Conservation (phyloP, 2,888 invertebrate genomes). For the Drosophila anomalata region DNA sequence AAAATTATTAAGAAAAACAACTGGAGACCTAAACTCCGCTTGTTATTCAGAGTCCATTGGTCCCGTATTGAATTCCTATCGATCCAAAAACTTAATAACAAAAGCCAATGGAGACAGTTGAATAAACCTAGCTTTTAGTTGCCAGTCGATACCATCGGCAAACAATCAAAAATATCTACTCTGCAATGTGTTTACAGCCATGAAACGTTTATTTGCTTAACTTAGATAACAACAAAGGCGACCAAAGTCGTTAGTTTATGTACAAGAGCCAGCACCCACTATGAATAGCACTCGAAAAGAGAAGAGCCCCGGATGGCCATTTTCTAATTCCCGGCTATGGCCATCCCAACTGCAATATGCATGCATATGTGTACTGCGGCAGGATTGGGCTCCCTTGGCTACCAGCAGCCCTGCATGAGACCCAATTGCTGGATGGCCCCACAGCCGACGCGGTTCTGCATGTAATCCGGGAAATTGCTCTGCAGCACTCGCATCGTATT, state of each 20-base stretch:
- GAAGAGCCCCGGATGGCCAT: not conserved
- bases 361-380: conserved; percentile 5
- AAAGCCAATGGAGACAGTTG: conserved; percentile 18
- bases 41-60: conserved; percentile 11
- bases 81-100: conserved; percentile 8
- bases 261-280: conserved; percentile 48
- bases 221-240: conserved; percentile 58
- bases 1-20: not conserved
- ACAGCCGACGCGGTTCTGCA: conserved; percentile 87
- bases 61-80: conserved; percentile 11
- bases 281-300: not conserved
- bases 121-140: conserved; percentile 5
- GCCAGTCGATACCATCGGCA: conserved; percentile 2
- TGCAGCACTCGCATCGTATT: conserved; percentile 86
- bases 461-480: conserved; percentile 87
- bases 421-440: conserved; percentile 86
- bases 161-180: conserved; percentile 13
- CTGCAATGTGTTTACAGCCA: conserved; percentile 10
- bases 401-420: conserved; percentile 83
- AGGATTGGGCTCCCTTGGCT: conserved; percentile 27
- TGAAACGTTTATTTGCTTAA: conserved; percentile 61
- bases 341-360: conserved; percentile 17
- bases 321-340: conserved; percentile 26
- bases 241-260: conserved; percentile 54
- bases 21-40: not conserved